These are phyloP conservation scores for Odocoileus virginianus DNA, from an alignment of 2,113 vertebrate species.

Conservation along the genomic window DNA sequence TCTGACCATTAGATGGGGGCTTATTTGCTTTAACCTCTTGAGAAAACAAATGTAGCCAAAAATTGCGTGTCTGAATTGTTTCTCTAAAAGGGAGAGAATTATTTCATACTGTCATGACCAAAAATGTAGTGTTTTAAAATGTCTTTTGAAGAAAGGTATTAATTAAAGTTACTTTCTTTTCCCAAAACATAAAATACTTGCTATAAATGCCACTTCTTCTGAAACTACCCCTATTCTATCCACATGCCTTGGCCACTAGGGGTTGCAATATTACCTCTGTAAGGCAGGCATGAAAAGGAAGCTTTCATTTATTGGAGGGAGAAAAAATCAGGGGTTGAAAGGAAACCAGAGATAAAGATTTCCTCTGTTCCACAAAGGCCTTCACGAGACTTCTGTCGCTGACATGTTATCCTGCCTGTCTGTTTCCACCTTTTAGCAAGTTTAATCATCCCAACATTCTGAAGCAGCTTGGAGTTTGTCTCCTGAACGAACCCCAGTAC, in stretches of 20 bases:
- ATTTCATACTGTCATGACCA: not conserved
- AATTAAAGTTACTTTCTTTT: slow-evolving; percentile 13
- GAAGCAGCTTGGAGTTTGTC: slow-evolving; percentile 82
- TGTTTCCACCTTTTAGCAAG: slow-evolving; percentile 74
- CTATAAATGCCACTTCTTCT: not conserved
- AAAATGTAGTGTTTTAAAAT: not conserved
- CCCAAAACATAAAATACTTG: not conserved
- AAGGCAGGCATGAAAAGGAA: not conserved
- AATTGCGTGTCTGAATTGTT: not conserved
- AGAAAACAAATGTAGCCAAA: not conserved
- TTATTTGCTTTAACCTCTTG: not conserved
- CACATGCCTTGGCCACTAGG: slow-evolving; percentile 42
- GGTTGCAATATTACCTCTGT: not conserved
- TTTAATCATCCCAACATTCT: slow-evolving; percentile 86
- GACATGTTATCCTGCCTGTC: not conserved
- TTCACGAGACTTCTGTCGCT: not conserved
- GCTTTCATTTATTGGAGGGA: not conserved
- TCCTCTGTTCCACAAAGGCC: not conserved
- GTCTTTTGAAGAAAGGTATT: not conserved
- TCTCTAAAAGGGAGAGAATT: not conserved
- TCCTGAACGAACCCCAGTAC: slow-evolving; percentile 84
- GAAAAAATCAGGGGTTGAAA: not conserved
- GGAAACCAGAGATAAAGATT: not conserved
- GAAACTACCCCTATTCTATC: not conserved
- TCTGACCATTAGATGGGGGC: not conserved